These are phyloP conservation scores for Lasius fuliginosus DNA, from an alignment of 2,888 invertebrate genomes.

Conservation along the genomic window DNA sequence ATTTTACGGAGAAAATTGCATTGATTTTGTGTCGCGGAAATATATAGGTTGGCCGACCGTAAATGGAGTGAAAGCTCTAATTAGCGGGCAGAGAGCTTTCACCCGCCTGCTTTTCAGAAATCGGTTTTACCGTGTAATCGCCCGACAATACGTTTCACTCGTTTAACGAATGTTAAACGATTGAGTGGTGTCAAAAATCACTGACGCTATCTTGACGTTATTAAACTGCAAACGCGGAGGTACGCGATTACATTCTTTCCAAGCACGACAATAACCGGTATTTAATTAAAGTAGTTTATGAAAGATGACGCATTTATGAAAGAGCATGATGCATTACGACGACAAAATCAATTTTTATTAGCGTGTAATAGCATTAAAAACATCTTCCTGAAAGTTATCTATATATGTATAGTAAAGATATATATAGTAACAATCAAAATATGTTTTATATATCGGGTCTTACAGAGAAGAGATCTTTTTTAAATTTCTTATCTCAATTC, in stretches of 20 bases:
- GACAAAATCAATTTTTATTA: slow-evolving; percentile 18
- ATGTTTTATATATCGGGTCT: background rate
- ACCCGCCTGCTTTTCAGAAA: slow-evolving; percentile 39
- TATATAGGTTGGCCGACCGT: slow-evolving; percentile 47
- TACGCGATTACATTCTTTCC: background rate
- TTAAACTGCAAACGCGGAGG: background rate
- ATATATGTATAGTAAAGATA: background rate
- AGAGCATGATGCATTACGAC: background rate
- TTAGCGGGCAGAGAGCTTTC: slow-evolving; percentile 46
- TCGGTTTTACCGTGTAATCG: background rate
- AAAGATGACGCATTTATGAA: slow-evolving; percentile 13
- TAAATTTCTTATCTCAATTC: background rate
- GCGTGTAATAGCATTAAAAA: background rate
- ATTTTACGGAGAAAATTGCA: slow-evolving; percentile 44
- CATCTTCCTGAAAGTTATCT: background rate
- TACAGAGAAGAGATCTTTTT: background rate
- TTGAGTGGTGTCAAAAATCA: slow-evolving; percentile 20
- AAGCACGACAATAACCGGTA: background rate
- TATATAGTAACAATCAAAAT: background rate
- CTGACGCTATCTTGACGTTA: background rate
- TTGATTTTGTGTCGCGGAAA: slow-evolving; percentile 39
- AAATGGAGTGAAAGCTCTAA: slow-evolving; percentile 56
- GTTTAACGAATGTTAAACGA: slow-evolving; percentile 12
- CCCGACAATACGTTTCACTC: background rate
- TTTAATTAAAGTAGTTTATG: slow-evolving; percentile 43